Evolutionary conservation across 1,140 invertebrate genomes (phyloP).

Genomic region (Conus betulinus): DNA sequence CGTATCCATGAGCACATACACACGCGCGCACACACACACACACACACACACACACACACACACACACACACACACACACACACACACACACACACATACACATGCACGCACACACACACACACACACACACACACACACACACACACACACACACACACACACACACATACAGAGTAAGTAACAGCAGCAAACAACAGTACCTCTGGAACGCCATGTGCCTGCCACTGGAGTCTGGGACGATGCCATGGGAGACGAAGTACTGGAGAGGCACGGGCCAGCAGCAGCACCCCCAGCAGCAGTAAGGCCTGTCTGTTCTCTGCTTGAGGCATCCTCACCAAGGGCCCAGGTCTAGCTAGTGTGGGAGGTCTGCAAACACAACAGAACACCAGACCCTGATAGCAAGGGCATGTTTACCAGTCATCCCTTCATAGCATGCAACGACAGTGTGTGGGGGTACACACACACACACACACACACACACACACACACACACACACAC

Average conservation of each 20-base stretch:
- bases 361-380: not conserved
- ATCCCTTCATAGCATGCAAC: too few relatives aligned
- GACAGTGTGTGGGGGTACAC: too few relatives aligned
- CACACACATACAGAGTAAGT: not conserved
- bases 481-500: too few relatives aligned
- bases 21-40: too few relatives aligned
- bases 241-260: constrained; percentile 65
- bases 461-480: too few relatives aligned
- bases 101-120: not conserved
- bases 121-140: not conserved
- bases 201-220: constrained; percentile 43
- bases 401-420: too few relatives aligned
- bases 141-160: not conserved
- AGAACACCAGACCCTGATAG: too few relatives aligned
- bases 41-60: not conserved
- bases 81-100: not conserved
- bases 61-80: not conserved
- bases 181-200: not conserved
- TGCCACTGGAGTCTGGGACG: constrained; percentile 55
- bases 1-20: too few relatives aligned
- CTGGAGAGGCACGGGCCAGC: constrained; percentile 69
- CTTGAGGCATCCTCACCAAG: not conserved
- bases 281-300: constrained; percentile 65
- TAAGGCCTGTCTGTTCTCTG: constrained; percentile 50
- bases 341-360: too few relatives aligned